phyloP scores from a whole-genome alignment of 2,888 invertebrate species.

The Diadegma fenestrale region DNA sequence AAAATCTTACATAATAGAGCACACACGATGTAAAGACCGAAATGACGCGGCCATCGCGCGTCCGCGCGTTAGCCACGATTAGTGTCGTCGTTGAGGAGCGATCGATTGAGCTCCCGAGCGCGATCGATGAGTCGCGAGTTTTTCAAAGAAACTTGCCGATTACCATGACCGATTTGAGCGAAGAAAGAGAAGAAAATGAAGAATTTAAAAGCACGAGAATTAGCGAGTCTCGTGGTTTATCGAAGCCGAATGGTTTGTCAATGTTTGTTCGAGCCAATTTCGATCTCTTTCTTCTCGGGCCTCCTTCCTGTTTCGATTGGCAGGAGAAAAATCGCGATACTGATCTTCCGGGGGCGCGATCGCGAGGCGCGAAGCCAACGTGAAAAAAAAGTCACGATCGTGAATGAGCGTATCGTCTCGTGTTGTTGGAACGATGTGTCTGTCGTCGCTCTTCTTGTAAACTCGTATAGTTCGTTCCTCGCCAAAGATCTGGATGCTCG shows the following conservation, averaged over 20 bases:
- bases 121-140: not conserved
- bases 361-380: not conserved
- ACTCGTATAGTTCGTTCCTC: constrained; percentile 52
- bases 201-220: not conserved
- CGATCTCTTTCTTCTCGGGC: not conserved
- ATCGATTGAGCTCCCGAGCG: constrained; percentile 26
- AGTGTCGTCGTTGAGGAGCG: constrained; percentile 25
- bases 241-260: not conserved
- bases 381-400: constrained; percentile 45
- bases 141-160: not conserved
- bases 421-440: constrained; percentile 41
- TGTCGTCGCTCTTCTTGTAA: constrained; percentile 47
- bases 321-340: constrained; percentile 43
- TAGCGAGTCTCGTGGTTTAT: constrained; percentile 18
- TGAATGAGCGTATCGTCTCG: constrained; percentile 70
- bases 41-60: constrained; percentile 60
- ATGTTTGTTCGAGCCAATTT: constrained; percentile 7
- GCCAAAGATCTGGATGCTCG: constrained; percentile 43
- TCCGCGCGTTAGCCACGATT: constrained; percentile 55
- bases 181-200: not conserved
- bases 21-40: constrained; percentile 37
- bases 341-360: constrained; percentile 32
- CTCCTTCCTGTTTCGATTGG: constrained; percentile 15
- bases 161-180: constrained; percentile 14
- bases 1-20: constrained; percentile 11